phyloP scores from a whole-genome alignment of 2,888 invertebrate species.

The Cactoblastis cactorum region DNA sequence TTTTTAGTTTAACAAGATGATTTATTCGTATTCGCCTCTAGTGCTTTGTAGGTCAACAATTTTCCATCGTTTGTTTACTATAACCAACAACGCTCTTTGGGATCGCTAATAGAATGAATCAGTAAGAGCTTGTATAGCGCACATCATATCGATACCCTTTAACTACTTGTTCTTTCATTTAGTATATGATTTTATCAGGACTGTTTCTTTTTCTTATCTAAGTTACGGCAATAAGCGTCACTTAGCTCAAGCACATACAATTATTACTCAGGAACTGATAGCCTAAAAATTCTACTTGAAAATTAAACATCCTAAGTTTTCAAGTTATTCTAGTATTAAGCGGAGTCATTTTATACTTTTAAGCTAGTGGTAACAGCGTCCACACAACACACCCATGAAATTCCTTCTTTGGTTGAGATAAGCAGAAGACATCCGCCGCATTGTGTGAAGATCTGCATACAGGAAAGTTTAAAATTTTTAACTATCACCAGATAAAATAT shows the following conservation, averaged over 20 bases:
- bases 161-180: too few relatives aligned
- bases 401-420: slow-evolving; percentile 61
- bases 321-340: slow-evolving; percentile 10
- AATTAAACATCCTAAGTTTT: background rate
- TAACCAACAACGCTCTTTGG: slow-evolving; percentile 45
- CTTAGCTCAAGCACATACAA: background rate
- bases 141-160: slow-evolving; percentile 6
- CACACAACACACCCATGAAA: slow-evolving; percentile 54
- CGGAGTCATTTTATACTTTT: slow-evolving; percentile 25
- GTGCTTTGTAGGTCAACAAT: slow-evolving; percentile 64
- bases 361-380: slow-evolving; percentile 29
- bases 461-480: slow-evolving; percentile 32
- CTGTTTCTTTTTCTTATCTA: too few relatives aligned
- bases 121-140: slow-evolving; percentile 22
- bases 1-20: slow-evolving; percentile 60
- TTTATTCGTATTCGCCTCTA: slow-evolving; percentile 68
- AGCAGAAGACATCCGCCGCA: slow-evolving; percentile 65
- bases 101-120: slow-evolving; percentile 39
- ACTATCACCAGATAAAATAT: slow-evolving; percentile 20
- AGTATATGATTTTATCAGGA: too few relatives aligned
- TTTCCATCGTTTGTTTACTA: slow-evolving; percentile 51
- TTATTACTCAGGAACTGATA: background rate
- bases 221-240: too few relatives aligned
- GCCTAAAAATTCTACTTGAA: background rate
- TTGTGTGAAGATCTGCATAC: slow-evolving; percentile 40